Evolutionary conservation across 2,888 invertebrate species (phyloP).

Genomic region (Actias luna): DNA sequence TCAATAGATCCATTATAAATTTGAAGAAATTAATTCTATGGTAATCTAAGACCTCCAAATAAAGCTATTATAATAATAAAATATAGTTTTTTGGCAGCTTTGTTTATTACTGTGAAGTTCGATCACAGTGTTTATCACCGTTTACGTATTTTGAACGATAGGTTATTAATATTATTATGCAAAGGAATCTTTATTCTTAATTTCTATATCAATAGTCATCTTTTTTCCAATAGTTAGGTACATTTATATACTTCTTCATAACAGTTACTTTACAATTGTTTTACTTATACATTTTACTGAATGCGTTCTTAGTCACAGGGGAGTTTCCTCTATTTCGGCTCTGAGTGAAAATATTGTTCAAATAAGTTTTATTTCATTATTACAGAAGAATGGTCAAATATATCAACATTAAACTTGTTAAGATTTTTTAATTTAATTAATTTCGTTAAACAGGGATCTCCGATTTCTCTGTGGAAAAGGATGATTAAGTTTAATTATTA

Average conservation of each 20-base stretch:
- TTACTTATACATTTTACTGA: no score
- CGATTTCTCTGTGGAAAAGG: no score
- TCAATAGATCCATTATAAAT: conserved; percentile 6
- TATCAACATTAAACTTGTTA: no score
- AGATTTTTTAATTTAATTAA: no score
- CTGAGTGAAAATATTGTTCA: no score
- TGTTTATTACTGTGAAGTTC: conserved; percentile 8
- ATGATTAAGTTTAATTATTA: no score
- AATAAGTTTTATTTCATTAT: no score
- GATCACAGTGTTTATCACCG: neutral
- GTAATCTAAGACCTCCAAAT: neutral
- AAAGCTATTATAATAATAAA: conserved; percentile 3
- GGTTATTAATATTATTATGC: neutral
- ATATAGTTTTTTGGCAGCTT: neutral
- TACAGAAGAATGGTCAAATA: no score
- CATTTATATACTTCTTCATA: neutral
- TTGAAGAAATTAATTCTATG: neutral
- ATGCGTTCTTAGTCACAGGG: no score
- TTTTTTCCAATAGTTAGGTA: neutral
- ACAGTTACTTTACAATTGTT: no score
- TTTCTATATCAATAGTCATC: neutral
- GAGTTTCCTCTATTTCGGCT: no score
- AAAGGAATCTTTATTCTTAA: neutral
- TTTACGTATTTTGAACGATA: neutral
- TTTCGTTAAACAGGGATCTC: no score